These are phyloP conservation scores for Nephila pilipes DNA, from an alignment of 1,140 invertebrate genomes.

Conservation along the genomic window DNA sequence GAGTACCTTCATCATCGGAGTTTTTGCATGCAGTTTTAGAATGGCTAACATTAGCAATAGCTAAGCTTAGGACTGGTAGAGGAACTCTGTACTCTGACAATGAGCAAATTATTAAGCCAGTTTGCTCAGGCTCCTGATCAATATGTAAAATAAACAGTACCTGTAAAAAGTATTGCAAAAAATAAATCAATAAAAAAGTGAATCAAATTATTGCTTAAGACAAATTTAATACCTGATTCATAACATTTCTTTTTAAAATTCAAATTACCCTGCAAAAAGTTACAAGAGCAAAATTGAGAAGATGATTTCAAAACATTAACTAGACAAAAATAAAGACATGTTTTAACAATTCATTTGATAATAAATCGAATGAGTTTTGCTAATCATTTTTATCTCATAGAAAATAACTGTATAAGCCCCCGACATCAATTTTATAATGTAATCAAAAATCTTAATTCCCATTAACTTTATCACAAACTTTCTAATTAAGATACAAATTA, in stretches of 20 bases:
- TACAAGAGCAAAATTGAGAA: neutral
- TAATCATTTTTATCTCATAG: too few relatives aligned
- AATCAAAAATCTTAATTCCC: too few relatives aligned
- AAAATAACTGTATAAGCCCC: too few relatives aligned
- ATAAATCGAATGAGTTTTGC: too few relatives aligned
- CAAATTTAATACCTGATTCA: neutral
- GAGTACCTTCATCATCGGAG: conserved; percentile 70
- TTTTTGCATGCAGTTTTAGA: conserved; percentile 78
- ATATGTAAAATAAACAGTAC: conserved; percentile 90
- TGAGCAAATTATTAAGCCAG: conserved; percentile 84
- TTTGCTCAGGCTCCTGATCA: conserved; percentile 83
- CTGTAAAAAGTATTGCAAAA: conserved; percentile 77
- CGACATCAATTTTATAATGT: too few relatives aligned
- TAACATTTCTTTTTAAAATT: neutral
- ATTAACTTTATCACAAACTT: too few relatives aligned
- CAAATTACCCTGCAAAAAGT: neutral
- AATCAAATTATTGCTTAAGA: neutral
- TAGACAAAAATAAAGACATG: too few relatives aligned
- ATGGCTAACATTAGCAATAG: conserved; percentile 89
- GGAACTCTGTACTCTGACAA: conserved; percentile 91
- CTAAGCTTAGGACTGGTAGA: conserved; percentile 91
- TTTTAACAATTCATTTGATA: too few relatives aligned
- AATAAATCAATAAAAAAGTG: neutral
- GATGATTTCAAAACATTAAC: too few relatives aligned
- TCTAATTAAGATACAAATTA: too few relatives aligned